Conservation (phyloP, 2,888 invertebrate genomes). For the Sarcophaga carnaria region DNA sequence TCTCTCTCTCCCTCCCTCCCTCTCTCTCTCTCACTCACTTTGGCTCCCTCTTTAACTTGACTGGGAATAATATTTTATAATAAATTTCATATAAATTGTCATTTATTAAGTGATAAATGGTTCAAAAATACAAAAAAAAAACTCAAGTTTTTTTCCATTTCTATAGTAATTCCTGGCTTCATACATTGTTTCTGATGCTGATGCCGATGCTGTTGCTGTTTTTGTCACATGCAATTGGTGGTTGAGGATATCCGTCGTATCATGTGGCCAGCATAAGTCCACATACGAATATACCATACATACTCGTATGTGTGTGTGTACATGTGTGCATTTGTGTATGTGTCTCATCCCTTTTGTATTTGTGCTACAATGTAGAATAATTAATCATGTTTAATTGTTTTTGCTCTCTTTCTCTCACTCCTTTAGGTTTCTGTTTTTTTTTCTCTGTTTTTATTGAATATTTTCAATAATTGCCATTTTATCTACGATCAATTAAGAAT, state of each 20-base stretch:
- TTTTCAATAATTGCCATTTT: slow-evolving; percentile 62
- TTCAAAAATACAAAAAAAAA: too few species aligned
- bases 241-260: neutral
- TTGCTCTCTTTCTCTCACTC: neutral
- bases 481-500: slow-evolving; percentile 68
- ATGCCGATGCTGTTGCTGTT: neutral
- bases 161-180: neutral
- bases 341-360: neutral
- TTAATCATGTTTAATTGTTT: slow-evolving; percentile 34
- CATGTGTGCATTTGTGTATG: neutral
- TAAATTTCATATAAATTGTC: too few species aligned
- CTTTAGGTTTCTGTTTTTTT: neutral
- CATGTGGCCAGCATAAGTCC: neutral
- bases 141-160: neutral
- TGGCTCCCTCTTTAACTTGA: neutral
- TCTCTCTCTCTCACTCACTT: too few species aligned
- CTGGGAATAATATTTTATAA: too few species aligned
- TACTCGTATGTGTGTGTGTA: neutral
- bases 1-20: neutral
- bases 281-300: neutral
- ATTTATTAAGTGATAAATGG: too few species aligned
- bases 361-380: slow-evolving; percentile 24
- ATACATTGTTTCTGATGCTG: neutral
- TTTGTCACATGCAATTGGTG: neutral
- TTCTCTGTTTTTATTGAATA: slow-evolving; percentile 52